A percentile compares a stretch with the other conserved stretches of the same genome.
These are phyloP conservation scores for Tachysurus fulvidraco DNA, from an alignment of 2,113 vertebrate genomes.

Conservation along the genomic window DNA sequence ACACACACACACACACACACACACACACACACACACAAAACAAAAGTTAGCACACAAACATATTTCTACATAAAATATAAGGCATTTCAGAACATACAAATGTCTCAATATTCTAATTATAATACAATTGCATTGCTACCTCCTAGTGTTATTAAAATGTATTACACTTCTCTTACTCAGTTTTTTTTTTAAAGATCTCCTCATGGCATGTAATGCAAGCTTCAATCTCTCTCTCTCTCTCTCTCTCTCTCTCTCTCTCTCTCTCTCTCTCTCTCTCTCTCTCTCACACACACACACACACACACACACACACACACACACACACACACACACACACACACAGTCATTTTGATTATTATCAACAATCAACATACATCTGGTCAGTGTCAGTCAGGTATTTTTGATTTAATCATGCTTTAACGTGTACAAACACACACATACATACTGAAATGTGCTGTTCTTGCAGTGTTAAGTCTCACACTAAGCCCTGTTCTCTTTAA, in stretches of 20 bases:
- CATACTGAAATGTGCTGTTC: background rate
- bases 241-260: background rate
- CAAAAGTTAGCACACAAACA: background rate
- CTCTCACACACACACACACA: background rate
- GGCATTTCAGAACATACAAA: background rate
- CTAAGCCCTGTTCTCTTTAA: constrained; percentile 15
- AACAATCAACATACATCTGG: background rate
- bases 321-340: background rate
- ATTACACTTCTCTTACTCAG: background rate
- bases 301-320: background rate
- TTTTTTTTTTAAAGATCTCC: background rate
- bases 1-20: constrained; percentile 80
- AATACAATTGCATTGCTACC: background rate
- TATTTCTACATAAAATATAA: background rate
- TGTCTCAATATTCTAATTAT: background rate
- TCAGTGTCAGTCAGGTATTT: background rate
- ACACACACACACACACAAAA: constrained; percentile 55
- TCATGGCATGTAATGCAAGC: background rate
- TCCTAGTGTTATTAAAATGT: constrained; percentile 4
- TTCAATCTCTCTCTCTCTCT: background rate
- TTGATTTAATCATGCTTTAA: background rate
- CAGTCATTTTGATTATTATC: background rate
- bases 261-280: background rate
- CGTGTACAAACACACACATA: background rate
- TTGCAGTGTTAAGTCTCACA: background rate